Evolutionary conservation across 1,140 invertebrate species (phyloP).

Genomic region (Drosophila chauvacae): DNA sequence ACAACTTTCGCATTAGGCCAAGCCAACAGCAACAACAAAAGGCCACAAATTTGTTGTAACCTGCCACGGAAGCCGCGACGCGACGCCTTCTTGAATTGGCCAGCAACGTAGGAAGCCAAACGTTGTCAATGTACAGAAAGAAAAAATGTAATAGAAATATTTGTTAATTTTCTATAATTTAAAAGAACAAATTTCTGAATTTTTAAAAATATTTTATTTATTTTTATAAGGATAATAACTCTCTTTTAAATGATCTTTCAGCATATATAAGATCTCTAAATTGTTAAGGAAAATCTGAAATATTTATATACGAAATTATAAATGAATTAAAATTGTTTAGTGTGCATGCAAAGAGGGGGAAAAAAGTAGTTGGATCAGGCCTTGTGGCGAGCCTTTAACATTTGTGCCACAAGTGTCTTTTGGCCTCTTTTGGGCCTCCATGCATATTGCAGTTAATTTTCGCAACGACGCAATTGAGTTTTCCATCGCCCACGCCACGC

Average conservation of each 20-base stretch:
- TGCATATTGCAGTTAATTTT: slow-evolving; percentile 73
- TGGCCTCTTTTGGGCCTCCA: slow-evolving; percentile 23
- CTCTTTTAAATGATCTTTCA: not conserved
- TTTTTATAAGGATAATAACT: too few relatives aligned
- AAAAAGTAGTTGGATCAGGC: slow-evolving; percentile 6
- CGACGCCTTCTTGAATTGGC: slow-evolving; percentile 49
- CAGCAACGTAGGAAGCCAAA: slow-evolving; percentile 65
- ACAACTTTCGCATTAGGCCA: slow-evolving; percentile 83
- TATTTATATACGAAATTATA: not conserved
- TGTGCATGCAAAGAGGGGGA: not conserved
- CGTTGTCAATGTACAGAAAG: slow-evolving; percentile 4
- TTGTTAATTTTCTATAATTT: not conserved
- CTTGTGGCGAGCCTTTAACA: slow-evolving; percentile 65
- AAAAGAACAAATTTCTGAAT: not conserved
- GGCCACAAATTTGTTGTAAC: slow-evolving; percentile 47
- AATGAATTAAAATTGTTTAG: too few relatives aligned
- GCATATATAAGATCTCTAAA: not conserved
- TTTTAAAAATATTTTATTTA: not conserved
- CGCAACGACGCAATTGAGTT: slow-evolving; percentile 74
- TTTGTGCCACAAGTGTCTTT: slow-evolving; percentile 57
- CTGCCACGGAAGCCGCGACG: slow-evolving; percentile 48
- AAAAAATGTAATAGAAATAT: not conserved
- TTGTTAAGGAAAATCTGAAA: too few relatives aligned
- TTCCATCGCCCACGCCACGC: slow-evolving; percentile 65
- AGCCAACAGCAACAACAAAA: slow-evolving; percentile 35